Base-by-base conservation (phyloP, 2,113 vertebrate genomes). In the Gallinago jamesoni region DNA sequence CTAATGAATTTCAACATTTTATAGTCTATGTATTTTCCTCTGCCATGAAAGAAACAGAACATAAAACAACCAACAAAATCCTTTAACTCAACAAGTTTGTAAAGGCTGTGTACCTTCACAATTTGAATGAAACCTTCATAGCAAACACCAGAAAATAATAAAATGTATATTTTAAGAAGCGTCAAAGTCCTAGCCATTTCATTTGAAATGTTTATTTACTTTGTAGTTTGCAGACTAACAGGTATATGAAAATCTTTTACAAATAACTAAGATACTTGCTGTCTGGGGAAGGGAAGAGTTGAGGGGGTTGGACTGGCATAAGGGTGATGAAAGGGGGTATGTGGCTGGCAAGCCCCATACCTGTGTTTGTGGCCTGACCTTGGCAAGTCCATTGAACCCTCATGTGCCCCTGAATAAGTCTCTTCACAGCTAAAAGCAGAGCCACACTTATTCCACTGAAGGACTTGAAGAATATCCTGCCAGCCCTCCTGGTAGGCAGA, bases 11-110 rank as follows among this genome's bases (percentile, higher is more conserved):
- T 98, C 98, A 98, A 96, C 98, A 98, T 97, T 99, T 99, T 99
- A 97, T 98, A 99, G 98, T 98, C 95, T 97, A 93, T 98, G 95
- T 98, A 97, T 99, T 99, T 98, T 99, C 98, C 98, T 98, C 98
- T 98, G 98, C 98, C 94, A 48, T 95, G 95, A 98, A 96, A 98
- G 63, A 72, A 87, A 86, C 67, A n/a, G 83, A 89, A 85, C 56
- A 39, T 43, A 64, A 91, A 94, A 22, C 87, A 84, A 91, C 73
- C 87, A 56, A 55, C 64, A 91, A 70, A 94, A 84, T 94, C 89
- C 77, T 96, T 97, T 85, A 97, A 98, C 97, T 97, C 93, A 70
- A 97, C 95, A 97, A 97, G 97, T 98, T 98, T 99, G 97, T 98
- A 98, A 98, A 97, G 69, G 97, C 94, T 96, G 93, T 93, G n/a